phyloP scores from a whole-genome alignment of 2,113 vertebrate genomes.

The Terrapene triunguis region DNA sequence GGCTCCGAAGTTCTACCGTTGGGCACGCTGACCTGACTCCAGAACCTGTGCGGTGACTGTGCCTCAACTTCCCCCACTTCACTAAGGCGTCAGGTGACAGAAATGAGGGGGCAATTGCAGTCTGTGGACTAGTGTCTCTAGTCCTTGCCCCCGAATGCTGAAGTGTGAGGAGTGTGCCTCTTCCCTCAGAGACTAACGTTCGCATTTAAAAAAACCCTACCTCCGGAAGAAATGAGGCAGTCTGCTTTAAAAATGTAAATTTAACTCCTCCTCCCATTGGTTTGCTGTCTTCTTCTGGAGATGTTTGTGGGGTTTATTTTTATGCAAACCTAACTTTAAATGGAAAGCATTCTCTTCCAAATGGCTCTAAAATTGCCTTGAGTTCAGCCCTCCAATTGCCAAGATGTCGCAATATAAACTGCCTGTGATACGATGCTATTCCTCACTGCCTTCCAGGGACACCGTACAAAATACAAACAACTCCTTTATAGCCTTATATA shows the following conservation, averaged over 20 bases:
- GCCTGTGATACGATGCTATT: fast-evolving
- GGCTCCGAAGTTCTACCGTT: no score
- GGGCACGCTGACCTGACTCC: no score
- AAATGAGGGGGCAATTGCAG: no score
- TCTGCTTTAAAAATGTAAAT: fast-evolving
- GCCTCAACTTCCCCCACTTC: no score
- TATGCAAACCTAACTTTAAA: not conserved
- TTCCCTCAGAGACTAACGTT: no score
- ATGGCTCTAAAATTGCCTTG: not conserved
- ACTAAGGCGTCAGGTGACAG: no score
- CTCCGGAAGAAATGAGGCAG: not conserved
- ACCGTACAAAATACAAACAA: not conserved
- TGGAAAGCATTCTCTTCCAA: not conserved
- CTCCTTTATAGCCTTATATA: not conserved
- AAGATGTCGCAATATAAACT: not conserved
- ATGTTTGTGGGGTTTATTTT: not conserved
- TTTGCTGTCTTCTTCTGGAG: not conserved
- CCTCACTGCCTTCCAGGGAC: not conserved
- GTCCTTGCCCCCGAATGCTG: no score
- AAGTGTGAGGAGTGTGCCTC: not conserved
- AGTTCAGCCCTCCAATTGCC: not conserved
- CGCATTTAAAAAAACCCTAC: not conserved
- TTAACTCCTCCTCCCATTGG: not conserved
- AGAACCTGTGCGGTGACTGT: no score
- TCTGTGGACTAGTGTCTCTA: no score